phyloP scores from a whole-genome alignment of 2,888 invertebrate species.

The Argyra leucocephala region DNA sequence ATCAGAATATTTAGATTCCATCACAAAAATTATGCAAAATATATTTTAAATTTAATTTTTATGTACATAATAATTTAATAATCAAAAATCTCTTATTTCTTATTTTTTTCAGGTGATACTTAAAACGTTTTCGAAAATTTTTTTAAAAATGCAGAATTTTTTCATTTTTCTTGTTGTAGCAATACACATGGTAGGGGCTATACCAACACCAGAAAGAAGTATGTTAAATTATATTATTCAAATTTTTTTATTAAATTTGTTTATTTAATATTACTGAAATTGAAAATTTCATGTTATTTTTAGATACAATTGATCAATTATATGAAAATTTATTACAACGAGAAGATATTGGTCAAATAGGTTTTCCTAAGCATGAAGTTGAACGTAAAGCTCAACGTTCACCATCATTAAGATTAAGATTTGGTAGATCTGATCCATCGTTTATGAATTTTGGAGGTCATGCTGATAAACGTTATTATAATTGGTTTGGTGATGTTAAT shows the following conservation, averaged over 20 bases:
- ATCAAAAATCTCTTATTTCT: too few species aligned
- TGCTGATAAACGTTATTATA: conserved; percentile 29
- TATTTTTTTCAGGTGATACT: background rate
- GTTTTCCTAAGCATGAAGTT: conserved; percentile 55
- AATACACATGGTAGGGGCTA: background rate
- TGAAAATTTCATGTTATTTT: too few species aligned
- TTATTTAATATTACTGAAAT: too few species aligned
- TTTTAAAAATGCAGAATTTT: background rate
- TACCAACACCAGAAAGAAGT: background rate
- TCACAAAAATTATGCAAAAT: too few species aligned
- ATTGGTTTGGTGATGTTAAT: conserved; percentile 50
- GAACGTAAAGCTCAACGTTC: conserved; percentile 69
- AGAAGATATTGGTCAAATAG: conserved; percentile 41
- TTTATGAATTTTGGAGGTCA: conserved; percentile 33
- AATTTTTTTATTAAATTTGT: too few species aligned
- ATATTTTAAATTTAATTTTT: too few species aligned
- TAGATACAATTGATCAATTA: conserved; percentile 34
- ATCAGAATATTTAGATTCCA: too few species aligned
- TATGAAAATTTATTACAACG: conserved; percentile 41
- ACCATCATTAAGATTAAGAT: conserved; percentile 65
- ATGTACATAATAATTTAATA: too few species aligned
- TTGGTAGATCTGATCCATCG: conserved; percentile 61
- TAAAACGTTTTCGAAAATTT: background rate
- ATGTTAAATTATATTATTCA: too few species aligned
- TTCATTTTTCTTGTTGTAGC: background rate